These are phyloP conservation scores for Clarias pachynema DNA, from an alignment of 2,797 vertebrate genomes.

Conservation along the genomic window DNA sequence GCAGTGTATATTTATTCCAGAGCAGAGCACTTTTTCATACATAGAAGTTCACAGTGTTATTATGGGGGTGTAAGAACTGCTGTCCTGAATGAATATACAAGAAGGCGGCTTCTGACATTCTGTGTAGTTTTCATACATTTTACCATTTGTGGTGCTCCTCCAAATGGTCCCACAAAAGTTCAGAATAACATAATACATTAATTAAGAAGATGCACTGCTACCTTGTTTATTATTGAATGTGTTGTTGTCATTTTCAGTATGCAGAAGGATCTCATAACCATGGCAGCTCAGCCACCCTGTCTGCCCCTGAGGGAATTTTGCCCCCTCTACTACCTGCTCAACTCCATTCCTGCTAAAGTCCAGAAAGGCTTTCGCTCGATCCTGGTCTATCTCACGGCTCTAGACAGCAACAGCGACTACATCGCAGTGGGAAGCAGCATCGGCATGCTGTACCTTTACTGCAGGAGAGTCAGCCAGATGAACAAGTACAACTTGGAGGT, in stretches of 20 bases:
- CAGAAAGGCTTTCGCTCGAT: conserved; percentile 90
- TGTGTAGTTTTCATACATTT: not conserved
- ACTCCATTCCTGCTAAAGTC: conserved; percentile 90
- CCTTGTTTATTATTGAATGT: not conserved
- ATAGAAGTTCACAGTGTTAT: too few species aligned
- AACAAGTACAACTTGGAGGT: conserved; percentile 95
- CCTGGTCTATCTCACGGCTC: conserved; percentile 91
- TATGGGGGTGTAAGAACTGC: not conserved
- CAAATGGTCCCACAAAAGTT: not conserved
- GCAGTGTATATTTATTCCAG: too few species aligned
- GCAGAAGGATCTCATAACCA: conserved; percentile 57
- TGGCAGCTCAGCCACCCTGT: conserved; percentile 76
- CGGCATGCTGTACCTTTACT: conserved; percentile 95
- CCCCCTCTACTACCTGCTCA: conserved; percentile 91
- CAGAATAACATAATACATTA: not conserved
- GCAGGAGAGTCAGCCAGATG: conserved; percentile 86
- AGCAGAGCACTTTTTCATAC: too few species aligned
- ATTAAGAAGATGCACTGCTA: not conserved
- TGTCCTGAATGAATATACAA: not conserved
- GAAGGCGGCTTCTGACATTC: not conserved
- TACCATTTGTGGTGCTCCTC: not conserved
- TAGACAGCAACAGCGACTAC: conserved; percentile 91
- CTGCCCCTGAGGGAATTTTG: conserved; percentile 90
- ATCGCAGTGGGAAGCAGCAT: conserved; percentile 95
- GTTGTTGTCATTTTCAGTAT: conserved; percentile 9